Conservation (phyloP, 1,140 invertebrate genomes). For the Caenorhabditis latens region DNA sequence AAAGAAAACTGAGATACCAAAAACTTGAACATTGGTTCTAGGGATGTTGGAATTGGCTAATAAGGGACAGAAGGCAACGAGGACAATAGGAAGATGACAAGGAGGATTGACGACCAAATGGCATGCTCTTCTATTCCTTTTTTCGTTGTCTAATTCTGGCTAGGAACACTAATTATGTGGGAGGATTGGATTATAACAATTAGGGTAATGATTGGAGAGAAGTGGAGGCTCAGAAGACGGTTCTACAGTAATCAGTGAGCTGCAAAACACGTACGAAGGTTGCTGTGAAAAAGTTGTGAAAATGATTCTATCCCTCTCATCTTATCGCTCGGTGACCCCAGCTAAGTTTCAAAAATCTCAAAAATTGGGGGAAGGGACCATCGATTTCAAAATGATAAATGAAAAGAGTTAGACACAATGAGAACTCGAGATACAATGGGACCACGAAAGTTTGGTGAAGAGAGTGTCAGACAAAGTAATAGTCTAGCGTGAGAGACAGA, state of each 20-base stretch:
- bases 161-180: conserved; percentile 16
- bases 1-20: not conserved
- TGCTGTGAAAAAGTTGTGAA: too few relatives aligned
- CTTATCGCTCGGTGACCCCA: not conserved
- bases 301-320: too few relatives aligned
- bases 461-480: conserved; percentile 1
- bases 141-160: conserved; percentile 14
- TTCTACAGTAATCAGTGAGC: too few relatives aligned
- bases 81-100: not conserved
- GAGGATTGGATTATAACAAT: conserved; percentile 33
- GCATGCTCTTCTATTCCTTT: not conserved
- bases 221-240: too few relatives aligned
- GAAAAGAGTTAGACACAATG: conserved; percentile 29
- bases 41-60: not conserved
- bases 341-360: not conserved
- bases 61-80: not conserved
- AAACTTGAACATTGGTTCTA: not conserved
- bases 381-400: conserved; percentile 20
- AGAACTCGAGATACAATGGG: not conserved
- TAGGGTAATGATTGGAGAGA: not conserved
- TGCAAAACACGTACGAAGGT: too few relatives aligned
- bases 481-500: conserved; percentile 21
- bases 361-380: not conserved
- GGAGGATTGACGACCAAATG: conserved; percentile 27
- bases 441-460: conserved; percentile 1